Conservation (phyloP, 92 coral and sea anemone species). For the Paragorgia papillata region DNA sequence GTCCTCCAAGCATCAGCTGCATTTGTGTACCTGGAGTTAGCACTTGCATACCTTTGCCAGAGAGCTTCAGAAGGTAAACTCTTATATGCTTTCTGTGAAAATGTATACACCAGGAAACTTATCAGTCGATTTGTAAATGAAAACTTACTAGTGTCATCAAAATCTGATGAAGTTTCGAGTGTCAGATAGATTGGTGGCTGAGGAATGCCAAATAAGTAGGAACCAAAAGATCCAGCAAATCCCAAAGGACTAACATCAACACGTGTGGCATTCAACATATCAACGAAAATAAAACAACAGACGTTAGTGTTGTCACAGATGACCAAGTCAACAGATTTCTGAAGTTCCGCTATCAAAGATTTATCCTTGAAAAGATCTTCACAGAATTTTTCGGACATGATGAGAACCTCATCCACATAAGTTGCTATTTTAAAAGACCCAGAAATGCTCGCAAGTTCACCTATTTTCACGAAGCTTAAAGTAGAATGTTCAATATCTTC, state of each 20-base stretch:
- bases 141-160: conserved; percentile 36
- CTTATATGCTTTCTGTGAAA: conserved; percentile 8
- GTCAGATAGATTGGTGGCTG: conserved; percentile 67
- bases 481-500: conserved; percentile 48
- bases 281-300: conserved; percentile 77
- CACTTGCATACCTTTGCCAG: conserved; percentile 67
- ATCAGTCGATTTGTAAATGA: conserved; percentile 59
- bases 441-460: conserved; percentile 58
- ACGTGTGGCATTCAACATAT: conserved; percentile 63
- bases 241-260: conserved; percentile 79
- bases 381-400: conserved; percentile 61
- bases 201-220: conserved; percentile 73
- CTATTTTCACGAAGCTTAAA: conserved; percentile 55
- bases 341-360: conserved; percentile 38
- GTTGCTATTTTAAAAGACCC: conserved; percentile 29
- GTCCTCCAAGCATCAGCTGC: conserved; percentile 62
- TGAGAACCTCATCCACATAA: conserved; percentile 4
- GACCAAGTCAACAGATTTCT: conserved; percentile 52
- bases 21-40: conserved; percentile 51
- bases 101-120: conserved; percentile 53
- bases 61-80: conserved; percentile 55
- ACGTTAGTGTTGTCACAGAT: conserved; percentile 71
- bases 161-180: neutral
- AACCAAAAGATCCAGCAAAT: conserved; percentile 66
- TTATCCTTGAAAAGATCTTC: conserved; percentile 56